phyloP scores from a whole-genome alignment of 2,797 vertebrate genomes.

The Hoplostethus mediterraneus region DNA sequence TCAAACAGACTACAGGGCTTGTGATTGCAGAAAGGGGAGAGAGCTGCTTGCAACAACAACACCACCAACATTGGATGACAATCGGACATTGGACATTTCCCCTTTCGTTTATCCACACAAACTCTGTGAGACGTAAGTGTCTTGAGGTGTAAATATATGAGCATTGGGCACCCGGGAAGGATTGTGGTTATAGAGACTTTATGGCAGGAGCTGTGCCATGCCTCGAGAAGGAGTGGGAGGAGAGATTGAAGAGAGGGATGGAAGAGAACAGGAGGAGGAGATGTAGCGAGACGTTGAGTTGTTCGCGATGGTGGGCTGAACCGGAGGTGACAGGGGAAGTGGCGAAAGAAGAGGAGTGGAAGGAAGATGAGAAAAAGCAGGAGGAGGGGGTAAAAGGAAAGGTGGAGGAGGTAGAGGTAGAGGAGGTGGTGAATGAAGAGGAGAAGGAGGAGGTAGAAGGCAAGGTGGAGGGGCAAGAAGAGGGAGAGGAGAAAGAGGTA shows the following conservation, averaged over 20 bases:
- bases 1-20: conserved; percentile 36
- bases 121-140: conserved; percentile 32
- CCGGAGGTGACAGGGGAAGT: neutral
- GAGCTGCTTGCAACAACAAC: conserved; percentile 28
- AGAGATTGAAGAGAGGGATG: conserved; percentile 34
- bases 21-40: conserved; percentile 36
- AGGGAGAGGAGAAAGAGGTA: neutral
- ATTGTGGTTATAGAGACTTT: neutral
- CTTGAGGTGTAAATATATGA: neutral
- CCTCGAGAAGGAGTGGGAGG: conserved; percentile 25
- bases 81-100: conserved; percentile 2
- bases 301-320: neutral
- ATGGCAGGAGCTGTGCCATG: conserved; percentile 47
- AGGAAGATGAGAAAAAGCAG: neutral
- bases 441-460: neutral
- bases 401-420: neutral
- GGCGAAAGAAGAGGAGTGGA: neutral
- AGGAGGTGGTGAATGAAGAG: neutral
- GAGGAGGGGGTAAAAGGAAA: neutral
- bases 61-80: conserved; percentile 9
- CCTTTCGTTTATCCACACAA: neutral
- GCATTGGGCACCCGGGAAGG: no score
- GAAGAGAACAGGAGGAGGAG: conserved; percentile 33
- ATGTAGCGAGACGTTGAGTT: conserved; percentile 36
- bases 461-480: neutral